Conservation (phyloP, 53 echinoderm and acorn worm species). For the Echinometra lucunter region DNA sequence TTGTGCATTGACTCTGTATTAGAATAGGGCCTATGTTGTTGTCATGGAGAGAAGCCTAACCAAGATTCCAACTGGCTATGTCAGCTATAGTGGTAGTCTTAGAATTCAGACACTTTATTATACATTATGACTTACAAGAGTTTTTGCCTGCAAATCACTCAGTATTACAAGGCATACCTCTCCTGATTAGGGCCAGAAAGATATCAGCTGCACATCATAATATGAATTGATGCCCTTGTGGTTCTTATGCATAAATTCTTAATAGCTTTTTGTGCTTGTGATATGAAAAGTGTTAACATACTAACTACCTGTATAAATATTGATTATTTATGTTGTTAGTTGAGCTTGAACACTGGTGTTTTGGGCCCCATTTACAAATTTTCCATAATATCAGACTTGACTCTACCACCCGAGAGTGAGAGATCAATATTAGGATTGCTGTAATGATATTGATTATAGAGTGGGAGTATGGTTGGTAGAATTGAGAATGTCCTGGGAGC, state of each 20-base stretch:
- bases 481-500: neutral
- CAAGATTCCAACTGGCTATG: no score
- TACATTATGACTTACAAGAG: no score
- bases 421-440: slow-evolving; percentile 16
- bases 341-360: neutral
- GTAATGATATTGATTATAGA: slow-evolving; percentile 29
- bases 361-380: neutral
- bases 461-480: neutral
- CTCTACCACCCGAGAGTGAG: neutral
- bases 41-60: no score
- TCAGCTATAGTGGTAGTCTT: no score
- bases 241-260: neutral
- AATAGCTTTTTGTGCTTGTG: neutral
- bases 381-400: neutral
- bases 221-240: neutral
- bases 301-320: neutral
- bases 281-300: no score
- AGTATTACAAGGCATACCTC: no score
- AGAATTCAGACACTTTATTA: no score
- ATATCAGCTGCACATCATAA: neutral
- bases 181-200: no score
- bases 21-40: no score
- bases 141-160: no score
- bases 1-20: no score
- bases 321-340: neutral